Evolutionary conservation across 2,888 invertebrate genomes (phyloP), one percentile per base, ranked within the genome.

Genomic region (Macrosoma leucophasiata): DNA sequence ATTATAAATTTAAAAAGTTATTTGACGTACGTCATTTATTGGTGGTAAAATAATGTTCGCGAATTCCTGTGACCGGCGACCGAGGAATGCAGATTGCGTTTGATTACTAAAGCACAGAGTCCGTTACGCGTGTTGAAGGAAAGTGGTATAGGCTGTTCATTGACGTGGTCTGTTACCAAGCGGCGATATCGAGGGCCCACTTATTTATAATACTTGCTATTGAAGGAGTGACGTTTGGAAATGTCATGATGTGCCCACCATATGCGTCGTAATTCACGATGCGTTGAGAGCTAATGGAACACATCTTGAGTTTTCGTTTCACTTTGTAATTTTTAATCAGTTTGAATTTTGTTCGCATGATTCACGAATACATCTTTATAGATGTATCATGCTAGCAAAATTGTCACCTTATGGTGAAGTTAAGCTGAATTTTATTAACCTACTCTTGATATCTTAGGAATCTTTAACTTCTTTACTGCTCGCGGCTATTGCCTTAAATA

Each of bases 1-100:
- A 53, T 58, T 54, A 48, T 50, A 52, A 55, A 54, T 55, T 56
- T 50, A 60, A 63, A 62, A 57, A 52, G 48, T 59, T 54, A 58
- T 58, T 58, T 57, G 51, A 56, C 52, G 50, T 37, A 35, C 42
- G 47, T 47, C 50, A 48, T 60, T 62, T 58, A 62, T 58, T 58
- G 60, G 48, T 55, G 52, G 55, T 55, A 63, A 66, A 62, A 48
- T 39, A 48, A 50, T 48, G 50, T 61, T 47, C 48, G 49, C 23
- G 50, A 51, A 36, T n/a, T n/a, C n/a, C n/a, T n/a, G n/a, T n/a
- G n/a, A n/a, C n/a, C n/a, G n/a, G n/a, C n/a, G n/a, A n/a, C 36
- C 15, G 48, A 46, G 59, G 55, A 54, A 60, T 55, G 52, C 53
- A 55, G 57, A 58, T 56, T 66, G 57, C 54, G 39, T 58, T 53